A percentile compares a stretch with the other conserved stretches of the same genome.
Conservation (phyloP, 2,888 invertebrate species). For the Onthophagus sagittarius region DNA sequence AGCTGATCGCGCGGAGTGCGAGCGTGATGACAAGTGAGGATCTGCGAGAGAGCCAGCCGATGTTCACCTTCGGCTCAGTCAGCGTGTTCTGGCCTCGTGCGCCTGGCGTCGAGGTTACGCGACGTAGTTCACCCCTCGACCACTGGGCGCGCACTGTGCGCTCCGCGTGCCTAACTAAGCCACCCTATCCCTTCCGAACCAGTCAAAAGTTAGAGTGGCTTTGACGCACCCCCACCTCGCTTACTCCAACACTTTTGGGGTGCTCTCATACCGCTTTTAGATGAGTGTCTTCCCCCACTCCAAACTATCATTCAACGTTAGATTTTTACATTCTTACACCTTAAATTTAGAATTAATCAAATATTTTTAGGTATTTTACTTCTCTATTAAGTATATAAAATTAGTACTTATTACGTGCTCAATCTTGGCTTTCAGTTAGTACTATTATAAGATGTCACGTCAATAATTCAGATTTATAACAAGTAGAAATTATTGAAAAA, state of each 20-base stretch:
- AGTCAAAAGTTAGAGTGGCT: constrained; percentile 33
- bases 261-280: constrained; percentile 7
- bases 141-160: constrained; percentile 40
- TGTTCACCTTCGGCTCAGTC: constrained; percentile 5
- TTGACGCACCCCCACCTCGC: constrained; percentile 33
- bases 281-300: no score
- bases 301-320: background rate
- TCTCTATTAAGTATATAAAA: no score
- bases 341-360: no score
- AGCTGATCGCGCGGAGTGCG: constrained; percentile 1
- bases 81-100: constrained; percentile 1
- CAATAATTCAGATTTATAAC: no score
- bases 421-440: no score
- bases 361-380: no score
- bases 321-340: background rate
- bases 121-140: constrained; percentile 29
- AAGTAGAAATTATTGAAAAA: no score
- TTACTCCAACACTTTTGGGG: constrained; percentile 28
- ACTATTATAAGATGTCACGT: no score
- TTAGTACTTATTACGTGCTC: no score
- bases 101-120: background rate
- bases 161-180: constrained; percentile 31
- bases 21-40: constrained; percentile 7
- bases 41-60: constrained; percentile 1
- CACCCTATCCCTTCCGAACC: constrained; percentile 24